Percentiles rank a stretch among this genome's conserved stretches.
These are phyloP conservation scores for Subanguina moxae DNA, from an alignment of 1,140 invertebrate genomes.

Conservation along the genomic window DNA sequence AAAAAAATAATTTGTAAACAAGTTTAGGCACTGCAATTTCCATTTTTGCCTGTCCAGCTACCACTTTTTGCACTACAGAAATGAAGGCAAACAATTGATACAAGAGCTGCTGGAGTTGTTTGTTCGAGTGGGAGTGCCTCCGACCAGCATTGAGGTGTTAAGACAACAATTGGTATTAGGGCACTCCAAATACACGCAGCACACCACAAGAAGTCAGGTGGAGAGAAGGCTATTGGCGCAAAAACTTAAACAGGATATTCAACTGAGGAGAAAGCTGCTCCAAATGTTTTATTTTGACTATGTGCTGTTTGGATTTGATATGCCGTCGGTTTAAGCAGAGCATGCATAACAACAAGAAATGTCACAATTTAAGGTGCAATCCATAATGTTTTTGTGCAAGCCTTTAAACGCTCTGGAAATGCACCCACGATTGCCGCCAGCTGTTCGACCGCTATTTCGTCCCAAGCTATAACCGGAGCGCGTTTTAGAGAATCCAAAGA, in stretches of 20 bases:
- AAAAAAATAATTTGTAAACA: not conserved
- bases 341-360: too few species aligned
- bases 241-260: not conserved
- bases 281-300: conserved; percentile 16
- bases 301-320: conserved; percentile 8
- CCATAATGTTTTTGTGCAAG: too few species aligned
- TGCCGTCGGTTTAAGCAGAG: not conserved
- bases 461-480: too few species aligned
- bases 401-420: too few species aligned
- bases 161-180: not conserved
- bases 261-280: not conserved
- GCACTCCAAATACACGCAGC: not conserved
- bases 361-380: too few species aligned
- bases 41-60: not conserved
- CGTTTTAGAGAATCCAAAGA: too few species aligned
- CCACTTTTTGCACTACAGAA: conserved; percentile 6
- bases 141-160: not conserved
- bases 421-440: too few species aligned
- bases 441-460: too few species aligned
- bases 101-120: not conserved
- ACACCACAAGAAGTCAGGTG: not conserved
- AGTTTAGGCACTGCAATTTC: conserved; percentile 8
- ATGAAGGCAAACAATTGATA: not conserved
- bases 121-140: not conserved
- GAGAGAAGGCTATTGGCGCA: not conserved